Evolutionary conservation across 2,888 invertebrate species (phyloP).

Genomic region (Phortica magna): DNA sequence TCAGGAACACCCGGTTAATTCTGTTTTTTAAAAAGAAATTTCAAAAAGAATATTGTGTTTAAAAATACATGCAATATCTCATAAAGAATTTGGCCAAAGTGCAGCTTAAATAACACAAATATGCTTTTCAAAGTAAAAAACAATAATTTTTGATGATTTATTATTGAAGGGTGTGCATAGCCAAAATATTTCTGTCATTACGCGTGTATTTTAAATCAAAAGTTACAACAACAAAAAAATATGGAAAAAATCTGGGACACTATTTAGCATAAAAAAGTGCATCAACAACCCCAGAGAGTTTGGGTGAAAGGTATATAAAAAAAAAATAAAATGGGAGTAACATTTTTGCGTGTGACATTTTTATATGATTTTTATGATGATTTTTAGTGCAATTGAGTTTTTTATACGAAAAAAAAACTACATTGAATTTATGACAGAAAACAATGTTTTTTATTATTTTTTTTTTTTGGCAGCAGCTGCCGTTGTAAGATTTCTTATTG

Average conservation of each 20-base stretch:
- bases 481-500: conserved; percentile 1
- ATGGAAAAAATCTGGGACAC: not conserved
- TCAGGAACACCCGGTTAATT: not conserved
- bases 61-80: not conserved
- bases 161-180: conserved; percentile 10
- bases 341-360: conserved; percentile 38
- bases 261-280: conserved; percentile 20
- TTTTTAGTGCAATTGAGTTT: conserved; percentile 46
- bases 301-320: conserved; percentile 11
- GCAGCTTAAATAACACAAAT: conserved; percentile 13
- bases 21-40: not conserved
- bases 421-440: conserved; percentile 30
- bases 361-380: conserved; percentile 31
- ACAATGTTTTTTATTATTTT: conserved; percentile 28
- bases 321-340: conserved; percentile 37
- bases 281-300: not conserved
- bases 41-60: not conserved
- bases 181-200: conserved; percentile 29
- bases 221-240: not conserved
- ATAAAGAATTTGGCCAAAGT: conserved; percentile 8
- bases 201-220: conserved; percentile 1
- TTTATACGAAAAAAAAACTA: not conserved
- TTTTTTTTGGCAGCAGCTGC: not conserved
- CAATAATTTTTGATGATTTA: conserved; percentile 17
- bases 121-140: not conserved